Conservation (phyloP, 2,113 vertebrate genomes). For the Willisornis vidua region DNA sequence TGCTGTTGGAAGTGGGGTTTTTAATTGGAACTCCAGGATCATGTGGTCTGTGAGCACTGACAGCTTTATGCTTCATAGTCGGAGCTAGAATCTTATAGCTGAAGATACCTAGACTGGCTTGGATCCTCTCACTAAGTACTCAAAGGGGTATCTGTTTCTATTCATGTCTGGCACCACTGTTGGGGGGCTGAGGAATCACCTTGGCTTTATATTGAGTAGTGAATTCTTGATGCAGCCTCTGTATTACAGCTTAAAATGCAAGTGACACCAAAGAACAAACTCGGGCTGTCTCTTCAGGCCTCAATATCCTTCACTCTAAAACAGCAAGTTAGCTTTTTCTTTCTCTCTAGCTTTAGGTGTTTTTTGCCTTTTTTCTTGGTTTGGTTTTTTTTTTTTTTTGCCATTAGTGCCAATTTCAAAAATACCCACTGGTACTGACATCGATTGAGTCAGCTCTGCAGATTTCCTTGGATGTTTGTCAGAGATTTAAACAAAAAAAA, state of each 20-base stretch:
- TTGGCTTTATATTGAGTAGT: neutral
- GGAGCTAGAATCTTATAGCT: neutral
- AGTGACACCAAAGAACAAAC: neutral
- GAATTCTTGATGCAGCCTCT: neutral
- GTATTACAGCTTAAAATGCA: neutral
- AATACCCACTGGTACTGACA: neutral
- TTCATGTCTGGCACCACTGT: neutral
- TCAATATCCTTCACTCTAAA: neutral
- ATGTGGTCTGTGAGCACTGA: neutral
- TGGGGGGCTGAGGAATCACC: neutral
- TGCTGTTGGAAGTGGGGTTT: neutral
- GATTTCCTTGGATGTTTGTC: neutral
- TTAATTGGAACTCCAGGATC: neutral
- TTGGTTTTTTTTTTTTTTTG: neutral
- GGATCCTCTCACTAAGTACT: neutral
- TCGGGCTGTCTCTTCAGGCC: neutral
- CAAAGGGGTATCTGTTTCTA: neutral
- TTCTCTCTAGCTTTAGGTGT: neutral
- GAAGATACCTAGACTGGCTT: neutral
- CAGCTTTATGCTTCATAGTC: neutral
- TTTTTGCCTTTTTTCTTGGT: neutral
- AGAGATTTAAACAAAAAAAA: neutral
- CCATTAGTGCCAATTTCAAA: neutral
- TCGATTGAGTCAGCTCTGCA: neutral
- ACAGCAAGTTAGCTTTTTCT: neutral